Conservation (phyloP, 2,797 vertebrate species). For the Allobates femoralis region DNA sequence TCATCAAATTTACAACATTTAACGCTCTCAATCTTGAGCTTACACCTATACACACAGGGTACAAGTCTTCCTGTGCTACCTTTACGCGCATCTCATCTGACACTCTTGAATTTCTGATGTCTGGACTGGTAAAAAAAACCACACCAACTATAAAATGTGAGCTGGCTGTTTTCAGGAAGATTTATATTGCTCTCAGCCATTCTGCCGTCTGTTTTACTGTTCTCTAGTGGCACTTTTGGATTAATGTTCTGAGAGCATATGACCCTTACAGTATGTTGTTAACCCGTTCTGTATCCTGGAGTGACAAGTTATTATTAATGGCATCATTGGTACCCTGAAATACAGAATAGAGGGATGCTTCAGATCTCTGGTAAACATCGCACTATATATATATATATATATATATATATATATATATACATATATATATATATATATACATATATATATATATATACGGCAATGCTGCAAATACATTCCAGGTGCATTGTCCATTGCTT, state of each 20-base stretch:
- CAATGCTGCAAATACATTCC: neutral
- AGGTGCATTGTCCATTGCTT: neutral
- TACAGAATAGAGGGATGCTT: neutral
- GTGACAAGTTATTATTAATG: constrained; percentile 42
- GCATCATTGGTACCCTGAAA: constrained; percentile 1
- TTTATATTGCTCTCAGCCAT: constrained; percentile 60
- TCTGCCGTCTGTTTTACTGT: constrained; percentile 62
- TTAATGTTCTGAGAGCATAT: constrained; percentile 57
- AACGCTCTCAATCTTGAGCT: neutral
- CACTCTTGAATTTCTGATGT: constrained; percentile 48
- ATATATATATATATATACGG: no score
- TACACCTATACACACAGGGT: neutral
- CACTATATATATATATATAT: neutral
- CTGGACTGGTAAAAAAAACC: constrained; percentile 53
- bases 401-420: no score
- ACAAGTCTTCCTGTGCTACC: neutral
- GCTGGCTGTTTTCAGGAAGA: constrained; percentile 56
- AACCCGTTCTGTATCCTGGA: constrained; percentile 50
- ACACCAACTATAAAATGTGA: constrained; percentile 52
- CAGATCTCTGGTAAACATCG: constrained; percentile 13
- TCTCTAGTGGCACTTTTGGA: constrained; percentile 59
- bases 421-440: no score
- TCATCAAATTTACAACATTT: neutral
- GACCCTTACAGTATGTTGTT: constrained; percentile 58
- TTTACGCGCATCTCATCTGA: constrained; percentile 18